phyloP scores from a whole-genome alignment of 1,140 invertebrate species.

The Colletes latitarsis region DNA sequence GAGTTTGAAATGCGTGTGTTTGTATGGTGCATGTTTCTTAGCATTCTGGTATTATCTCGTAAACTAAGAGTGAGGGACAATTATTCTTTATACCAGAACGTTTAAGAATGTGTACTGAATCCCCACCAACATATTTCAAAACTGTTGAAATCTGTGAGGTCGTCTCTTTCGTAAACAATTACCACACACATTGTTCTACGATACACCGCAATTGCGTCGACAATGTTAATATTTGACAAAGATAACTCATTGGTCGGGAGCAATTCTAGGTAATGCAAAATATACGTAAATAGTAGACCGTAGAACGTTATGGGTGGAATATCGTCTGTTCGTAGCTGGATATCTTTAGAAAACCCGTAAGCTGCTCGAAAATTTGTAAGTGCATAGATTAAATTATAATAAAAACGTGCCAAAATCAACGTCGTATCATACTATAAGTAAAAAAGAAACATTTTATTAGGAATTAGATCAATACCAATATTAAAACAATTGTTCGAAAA shows the following conservation, averaged over 20 bases:
- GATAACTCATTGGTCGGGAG: conserved; percentile 27
- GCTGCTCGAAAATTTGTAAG: background rate
- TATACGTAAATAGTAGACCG: conserved; percentile 5
- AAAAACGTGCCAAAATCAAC: background rate
- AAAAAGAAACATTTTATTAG: too few species aligned
- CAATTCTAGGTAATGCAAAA: conserved; percentile 17
- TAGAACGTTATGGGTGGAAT: background rate
- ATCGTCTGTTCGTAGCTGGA: background rate
- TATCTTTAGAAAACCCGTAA: background rate
- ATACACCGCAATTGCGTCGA: conserved; percentile 16
- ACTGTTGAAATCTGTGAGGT: too few species aligned
- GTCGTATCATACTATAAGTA: too few species aligned
- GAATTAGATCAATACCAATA: too few species aligned
- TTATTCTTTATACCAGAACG: too few species aligned
- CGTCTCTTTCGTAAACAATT: background rate
- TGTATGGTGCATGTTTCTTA: too few species aligned
- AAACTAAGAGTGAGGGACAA: too few species aligned
- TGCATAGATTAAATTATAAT: background rate
- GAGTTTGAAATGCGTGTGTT: too few species aligned
- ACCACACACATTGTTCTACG: background rate
- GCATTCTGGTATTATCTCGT: too few species aligned
- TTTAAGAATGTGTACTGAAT: too few species aligned
- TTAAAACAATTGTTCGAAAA: too few species aligned
- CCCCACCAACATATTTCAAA: too few species aligned
- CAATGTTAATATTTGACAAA: conserved; percentile 49